phyloP scores from a whole-genome alignment of 35 echinoderm and acorn worm species.

The Eucidaris tribuloides region DNA sequence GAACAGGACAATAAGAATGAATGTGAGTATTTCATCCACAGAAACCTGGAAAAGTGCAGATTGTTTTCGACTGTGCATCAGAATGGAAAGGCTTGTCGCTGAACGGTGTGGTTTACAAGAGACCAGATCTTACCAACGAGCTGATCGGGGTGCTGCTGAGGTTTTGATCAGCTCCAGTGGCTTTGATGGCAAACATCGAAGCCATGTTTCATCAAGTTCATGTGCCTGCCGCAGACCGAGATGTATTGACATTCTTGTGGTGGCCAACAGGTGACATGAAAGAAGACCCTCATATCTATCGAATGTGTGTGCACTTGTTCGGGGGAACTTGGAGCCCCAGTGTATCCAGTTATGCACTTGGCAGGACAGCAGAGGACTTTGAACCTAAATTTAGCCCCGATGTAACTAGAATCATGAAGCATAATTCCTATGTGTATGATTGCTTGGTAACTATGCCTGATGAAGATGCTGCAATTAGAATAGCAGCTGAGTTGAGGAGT shows the following conservation, averaged over 20 bases:
- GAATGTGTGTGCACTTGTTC: conserved; percentile 15
- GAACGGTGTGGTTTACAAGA: conserved; percentile 26
- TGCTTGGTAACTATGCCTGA: background rate
- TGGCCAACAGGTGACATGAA: conserved; percentile 7
- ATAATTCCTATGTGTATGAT: conserved; percentile 34
- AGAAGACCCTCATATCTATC: background rate
- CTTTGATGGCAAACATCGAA: background rate
- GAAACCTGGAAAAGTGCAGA: conserved; percentile 29
- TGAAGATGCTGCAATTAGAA: conserved; percentile 16
- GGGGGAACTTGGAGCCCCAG: background rate
- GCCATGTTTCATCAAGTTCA: background rate
- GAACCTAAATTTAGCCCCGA: background rate
- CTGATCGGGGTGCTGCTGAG: background rate
- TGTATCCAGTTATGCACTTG: background rate
- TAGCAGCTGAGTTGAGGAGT: background rate
- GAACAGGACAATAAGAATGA: background rate
- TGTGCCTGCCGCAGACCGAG: background rate
- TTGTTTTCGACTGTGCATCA: conserved; percentile 50
- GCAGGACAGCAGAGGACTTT: background rate
- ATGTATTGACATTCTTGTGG: conserved; percentile 22
- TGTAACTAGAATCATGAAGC: background rate
- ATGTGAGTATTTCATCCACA: conserved; percentile 38
- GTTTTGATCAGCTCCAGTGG: background rate
- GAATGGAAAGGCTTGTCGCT: conserved; percentile 34
- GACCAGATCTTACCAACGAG: conserved; percentile 55